phyloP scores from a whole-genome alignment of 2,113 vertebrate species.

The Anoura caudifer region DNA sequence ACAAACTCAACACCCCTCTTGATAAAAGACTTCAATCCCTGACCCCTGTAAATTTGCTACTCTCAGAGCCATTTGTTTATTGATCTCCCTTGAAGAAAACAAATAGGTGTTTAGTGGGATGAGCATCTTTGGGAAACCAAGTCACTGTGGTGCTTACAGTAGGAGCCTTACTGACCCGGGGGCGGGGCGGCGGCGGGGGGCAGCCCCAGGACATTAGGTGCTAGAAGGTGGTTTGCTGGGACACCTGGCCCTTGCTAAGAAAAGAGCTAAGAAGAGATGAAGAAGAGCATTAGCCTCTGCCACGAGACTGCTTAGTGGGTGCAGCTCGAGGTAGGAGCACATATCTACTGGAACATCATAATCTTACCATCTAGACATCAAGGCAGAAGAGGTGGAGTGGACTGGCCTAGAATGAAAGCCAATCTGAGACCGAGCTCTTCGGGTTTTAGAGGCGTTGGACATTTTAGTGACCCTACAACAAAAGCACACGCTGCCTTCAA shows the following conservation, averaged over 20 bases:
- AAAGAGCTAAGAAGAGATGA: neutral
- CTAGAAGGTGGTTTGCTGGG: neutral
- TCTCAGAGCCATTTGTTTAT: constrained; percentile 69
- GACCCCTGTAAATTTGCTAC: constrained; percentile 53
- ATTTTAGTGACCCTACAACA: neutral
- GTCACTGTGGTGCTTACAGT: neutral
- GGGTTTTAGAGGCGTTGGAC: neutral
- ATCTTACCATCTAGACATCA: neutral
- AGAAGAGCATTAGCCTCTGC: neutral
- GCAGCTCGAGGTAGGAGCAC: neutral
- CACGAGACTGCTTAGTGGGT: neutral
- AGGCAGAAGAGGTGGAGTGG: neutral
- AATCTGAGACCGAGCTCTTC: neutral
- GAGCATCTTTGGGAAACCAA: neutral
- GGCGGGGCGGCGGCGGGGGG: too few relatives aligned
- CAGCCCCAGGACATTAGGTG: neutral
- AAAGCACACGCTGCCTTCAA: neutral
- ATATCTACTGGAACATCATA: neutral
- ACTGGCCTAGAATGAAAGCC: neutral
- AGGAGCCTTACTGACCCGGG: neutral
- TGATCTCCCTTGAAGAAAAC: constrained; percentile 60
- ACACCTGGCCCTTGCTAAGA: neutral
- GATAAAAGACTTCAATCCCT: constrained; percentile 68
- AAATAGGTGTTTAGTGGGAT: neutral
- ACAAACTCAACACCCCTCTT: constrained; percentile 43